Conservation (phyloP, 2,113 vertebrate species). For the Columba janthina region DNA sequence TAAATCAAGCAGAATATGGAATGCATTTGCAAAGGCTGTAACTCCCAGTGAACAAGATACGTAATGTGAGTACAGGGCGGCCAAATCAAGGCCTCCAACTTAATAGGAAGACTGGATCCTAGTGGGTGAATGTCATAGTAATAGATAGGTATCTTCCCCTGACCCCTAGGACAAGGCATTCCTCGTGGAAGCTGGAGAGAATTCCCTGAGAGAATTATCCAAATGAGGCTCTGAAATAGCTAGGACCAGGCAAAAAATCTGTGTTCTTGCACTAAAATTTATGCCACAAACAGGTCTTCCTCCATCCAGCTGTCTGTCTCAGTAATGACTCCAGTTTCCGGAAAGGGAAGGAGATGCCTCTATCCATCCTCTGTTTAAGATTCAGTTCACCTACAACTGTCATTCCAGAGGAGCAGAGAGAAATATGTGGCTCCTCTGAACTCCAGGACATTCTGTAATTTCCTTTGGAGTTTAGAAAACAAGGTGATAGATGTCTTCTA, state of each 20-base stretch:
- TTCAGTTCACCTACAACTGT: background rate
- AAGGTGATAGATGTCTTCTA: background rate
- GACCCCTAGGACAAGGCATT: background rate
- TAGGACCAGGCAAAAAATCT: background rate
- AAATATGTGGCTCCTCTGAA: background rate
- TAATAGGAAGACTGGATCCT: background rate
- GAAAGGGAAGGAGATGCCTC: background rate
- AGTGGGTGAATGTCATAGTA: background rate
- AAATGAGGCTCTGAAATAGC: background rate
- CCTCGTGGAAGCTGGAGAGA: background rate
- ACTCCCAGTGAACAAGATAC: background rate
- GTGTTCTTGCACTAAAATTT: background rate
- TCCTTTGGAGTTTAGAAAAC: background rate
- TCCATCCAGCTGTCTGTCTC: background rate
- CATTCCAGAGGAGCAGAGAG: background rate
- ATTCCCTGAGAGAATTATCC: background rate
- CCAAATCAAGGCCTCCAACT: background rate
- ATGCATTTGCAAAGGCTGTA: background rate
- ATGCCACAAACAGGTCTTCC: background rate
- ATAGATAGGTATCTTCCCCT: background rate
- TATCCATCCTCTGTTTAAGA: background rate
- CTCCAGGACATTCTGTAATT: background rate
- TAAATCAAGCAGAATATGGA: slow-evolving; percentile 30
- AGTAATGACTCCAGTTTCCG: background rate
- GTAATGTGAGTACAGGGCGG: background rate